Base-by-base conservation (phyloP, 2,797 vertebrate species). In the Notolabrus celidotus region DNA sequence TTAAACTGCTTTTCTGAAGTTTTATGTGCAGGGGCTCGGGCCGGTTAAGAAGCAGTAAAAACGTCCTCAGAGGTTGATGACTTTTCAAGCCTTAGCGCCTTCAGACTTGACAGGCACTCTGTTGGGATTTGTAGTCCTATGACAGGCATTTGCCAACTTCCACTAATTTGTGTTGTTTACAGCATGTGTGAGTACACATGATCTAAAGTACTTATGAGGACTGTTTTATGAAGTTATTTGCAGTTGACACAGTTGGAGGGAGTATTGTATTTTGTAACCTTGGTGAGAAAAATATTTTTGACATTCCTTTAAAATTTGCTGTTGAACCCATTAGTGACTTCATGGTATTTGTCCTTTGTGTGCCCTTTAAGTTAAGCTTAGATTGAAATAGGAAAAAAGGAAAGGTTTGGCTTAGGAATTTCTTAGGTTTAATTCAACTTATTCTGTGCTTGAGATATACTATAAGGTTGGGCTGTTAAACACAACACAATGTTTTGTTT, bases 1-100 rank as follows among this genome's bases (percentile, higher is more conserved):
- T 84, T 77, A 53, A 61, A 78, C 68, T 74, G 71, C 72, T 87
- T 85, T 80, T 86, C 85, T 90, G 90, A 90, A 86, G 86, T 92
- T 94, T 93, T 93, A 92, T 89, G 89, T 83, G 87, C 72, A 53
- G 74, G 75, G 85, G 82, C 85, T 88, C 27, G 54, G 79, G 84
- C 88, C 80, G 74, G 92, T 91, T 88, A 89, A 90, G 86, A 82
- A 79, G 89, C 85, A 75, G 79, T 92, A 90, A 93, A 92, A 92
- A 87, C 33, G 83, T 88, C 85, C 77, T 88, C 82, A 86, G 88
- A 92, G 85, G 90, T 87, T 92, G 90, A 93, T 89, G 89, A 84
- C 86, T 94, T 91, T 91, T 90, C 90, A 92, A 85, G 89, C 74
- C 85, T 81, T 79, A 63, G 83, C 33, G 67, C 70, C 86, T 86